These are phyloP conservation scores for Amaurobius ferox DNA, from an alignment of 2,888 invertebrate genomes.

Conservation along the genomic window DNA sequence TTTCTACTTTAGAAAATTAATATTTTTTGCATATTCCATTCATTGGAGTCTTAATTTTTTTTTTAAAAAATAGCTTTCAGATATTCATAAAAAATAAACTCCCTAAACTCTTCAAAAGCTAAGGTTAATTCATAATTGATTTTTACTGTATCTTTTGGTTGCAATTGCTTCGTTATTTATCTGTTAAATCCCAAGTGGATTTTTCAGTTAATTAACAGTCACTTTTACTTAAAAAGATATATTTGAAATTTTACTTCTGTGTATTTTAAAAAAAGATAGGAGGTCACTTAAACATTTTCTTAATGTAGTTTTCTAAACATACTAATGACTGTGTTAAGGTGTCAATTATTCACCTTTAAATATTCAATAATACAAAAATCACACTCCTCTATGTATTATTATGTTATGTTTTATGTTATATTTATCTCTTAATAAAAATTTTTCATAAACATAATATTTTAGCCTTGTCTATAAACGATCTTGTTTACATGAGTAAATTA, in stretches of 20 bases:
- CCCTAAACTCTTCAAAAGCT: neutral
- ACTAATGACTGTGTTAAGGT: neutral
- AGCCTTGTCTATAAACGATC: too few relatives aligned
- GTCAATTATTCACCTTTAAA: neutral
- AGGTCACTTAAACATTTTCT: neutral
- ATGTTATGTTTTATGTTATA: too few relatives aligned
- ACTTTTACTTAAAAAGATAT: neutral
- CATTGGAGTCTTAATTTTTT: too few relatives aligned
- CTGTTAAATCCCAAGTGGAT: neutral
- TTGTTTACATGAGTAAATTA: too few relatives aligned
- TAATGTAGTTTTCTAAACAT: neutral
- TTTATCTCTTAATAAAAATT: too few relatives aligned
- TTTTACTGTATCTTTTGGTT: neutral
- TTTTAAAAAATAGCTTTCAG: neutral
- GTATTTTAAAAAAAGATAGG: neutral
- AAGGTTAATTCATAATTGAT: neutral
- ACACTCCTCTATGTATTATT: too few relatives aligned
- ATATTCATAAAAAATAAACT: neutral
- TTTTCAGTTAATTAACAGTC: neutral
- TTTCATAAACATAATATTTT: too few relatives aligned
- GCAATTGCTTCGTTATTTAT: neutral
- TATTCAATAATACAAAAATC: neutral
- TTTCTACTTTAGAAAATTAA: too few relatives aligned
- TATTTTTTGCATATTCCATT: too few relatives aligned
- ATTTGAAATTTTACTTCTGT: neutral